These are phyloP conservation scores for Hypomecis atomaria DNA, from an alignment of 2,888 invertebrate genomes.

Conservation along the genomic window DNA sequence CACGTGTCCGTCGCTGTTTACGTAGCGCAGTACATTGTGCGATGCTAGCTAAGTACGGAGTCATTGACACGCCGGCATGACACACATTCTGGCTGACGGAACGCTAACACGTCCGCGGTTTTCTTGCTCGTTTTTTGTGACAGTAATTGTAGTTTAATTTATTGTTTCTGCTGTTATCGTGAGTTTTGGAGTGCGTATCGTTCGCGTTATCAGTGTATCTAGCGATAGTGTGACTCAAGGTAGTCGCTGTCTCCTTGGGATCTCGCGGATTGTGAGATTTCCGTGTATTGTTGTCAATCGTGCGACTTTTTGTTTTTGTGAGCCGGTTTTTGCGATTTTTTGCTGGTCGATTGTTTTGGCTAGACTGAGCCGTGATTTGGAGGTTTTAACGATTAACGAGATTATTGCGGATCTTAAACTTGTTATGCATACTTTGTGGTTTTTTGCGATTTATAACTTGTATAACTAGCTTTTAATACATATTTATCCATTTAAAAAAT, in stretches of 20 bases:
- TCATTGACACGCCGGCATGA: constrained; percentile 82
- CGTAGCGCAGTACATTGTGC: constrained; percentile 61
- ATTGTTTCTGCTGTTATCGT: constrained; percentile 59
- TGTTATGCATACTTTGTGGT: not conserved
- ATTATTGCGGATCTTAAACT: not conserved
- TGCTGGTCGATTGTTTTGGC: constrained; percentile 23
- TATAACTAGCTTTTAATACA: no score
- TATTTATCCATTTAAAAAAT: no score
- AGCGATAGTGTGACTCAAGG: constrained; percentile 59
- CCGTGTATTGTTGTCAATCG: constrained; percentile 41
- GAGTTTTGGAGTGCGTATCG: constrained; percentile 44
- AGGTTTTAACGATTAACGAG: not conserved
- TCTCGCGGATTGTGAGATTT: constrained; percentile 52
- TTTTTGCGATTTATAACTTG: not conserved
- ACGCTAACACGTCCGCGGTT: constrained; percentile 66
- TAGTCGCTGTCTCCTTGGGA: constrained; percentile 50
- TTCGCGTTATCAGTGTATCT: constrained; percentile 57
- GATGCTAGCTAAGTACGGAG: constrained; percentile 61
- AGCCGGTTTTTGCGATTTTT: constrained; percentile 23
- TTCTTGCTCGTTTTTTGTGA: constrained; percentile 61
- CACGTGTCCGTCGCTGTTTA: constrained; percentile 78
- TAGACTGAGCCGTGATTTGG: constrained; percentile 10
- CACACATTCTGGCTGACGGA: constrained; percentile 80
- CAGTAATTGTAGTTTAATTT: constrained; percentile 55
- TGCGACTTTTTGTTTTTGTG: constrained; percentile 33